A percentile compares a stretch with the other conserved stretches of the same genome.
phyloP scores from a whole-genome alignment of 1,140 invertebrate species.

The Neodiprion fabricii region DNA sequence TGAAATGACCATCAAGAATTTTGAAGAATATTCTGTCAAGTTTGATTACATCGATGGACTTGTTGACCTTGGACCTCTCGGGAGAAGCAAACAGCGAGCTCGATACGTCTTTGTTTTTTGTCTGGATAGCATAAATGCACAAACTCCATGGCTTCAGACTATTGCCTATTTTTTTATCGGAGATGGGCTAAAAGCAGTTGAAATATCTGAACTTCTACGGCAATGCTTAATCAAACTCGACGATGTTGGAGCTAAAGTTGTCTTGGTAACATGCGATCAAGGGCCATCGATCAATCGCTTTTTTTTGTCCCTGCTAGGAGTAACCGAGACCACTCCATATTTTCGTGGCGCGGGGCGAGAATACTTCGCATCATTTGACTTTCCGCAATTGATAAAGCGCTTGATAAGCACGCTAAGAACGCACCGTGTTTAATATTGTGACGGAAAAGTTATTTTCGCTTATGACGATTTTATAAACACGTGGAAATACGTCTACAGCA shows the following conservation, averaged over 20 bases:
- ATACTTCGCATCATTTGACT: slow-evolving; percentile 25
- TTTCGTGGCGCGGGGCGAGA: slow-evolving; percentile 8
- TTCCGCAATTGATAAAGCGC: slow-evolving; percentile 33
- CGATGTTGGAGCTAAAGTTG: slow-evolving; percentile 19
- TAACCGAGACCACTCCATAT: slow-evolving; percentile 11
- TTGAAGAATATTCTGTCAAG: slow-evolving; percentile 31
- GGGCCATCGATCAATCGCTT: slow-evolving; percentile 13
- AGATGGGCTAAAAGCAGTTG: slow-evolving; percentile 12
- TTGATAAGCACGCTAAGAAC: slow-evolving; percentile 21
- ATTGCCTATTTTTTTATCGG: slow-evolving; percentile 25
- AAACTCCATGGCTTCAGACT: slow-evolving; percentile 30
- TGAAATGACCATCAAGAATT: slow-evolving; percentile 29
- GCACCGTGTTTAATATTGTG: slow-evolving; percentile 22
- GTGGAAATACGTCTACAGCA: slow-evolving; percentile 21
- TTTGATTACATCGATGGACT: slow-evolving; percentile 32
- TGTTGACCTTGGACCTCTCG: slow-evolving; percentile 26
- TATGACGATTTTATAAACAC: slow-evolving; percentile 32
- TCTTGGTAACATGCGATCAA: slow-evolving; percentile 23
- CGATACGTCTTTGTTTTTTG: slow-evolving; percentile 25
- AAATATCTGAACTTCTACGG: slow-evolving; percentile 8
- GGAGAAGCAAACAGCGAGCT: slow-evolving; percentile 21
- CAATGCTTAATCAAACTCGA: slow-evolving; percentile 18
- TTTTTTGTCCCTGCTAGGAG: slow-evolving; percentile 6
- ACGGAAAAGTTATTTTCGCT: slow-evolving; percentile 23
- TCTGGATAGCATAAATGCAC: slow-evolving; percentile 30